Evolutionary conservation across 2,888 invertebrate species (phyloP).

Genomic region (Troides oblongomaculatus): DNA sequence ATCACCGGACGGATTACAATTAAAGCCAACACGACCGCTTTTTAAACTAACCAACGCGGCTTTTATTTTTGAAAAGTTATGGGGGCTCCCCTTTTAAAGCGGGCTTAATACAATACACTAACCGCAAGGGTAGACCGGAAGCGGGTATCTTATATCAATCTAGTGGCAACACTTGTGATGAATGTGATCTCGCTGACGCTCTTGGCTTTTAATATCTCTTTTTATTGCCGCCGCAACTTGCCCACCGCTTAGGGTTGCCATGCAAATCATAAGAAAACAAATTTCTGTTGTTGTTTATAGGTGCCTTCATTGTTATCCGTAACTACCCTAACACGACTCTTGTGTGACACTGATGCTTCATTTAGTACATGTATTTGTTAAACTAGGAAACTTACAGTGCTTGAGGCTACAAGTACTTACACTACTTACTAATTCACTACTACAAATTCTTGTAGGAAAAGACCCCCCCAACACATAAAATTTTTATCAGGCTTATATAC

Average conservation of each 20-base stretch:
- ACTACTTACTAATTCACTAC: too few relatives aligned
- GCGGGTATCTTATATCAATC: constrained; percentile 56
- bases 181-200: constrained; percentile 43
- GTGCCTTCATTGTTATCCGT: background rate
- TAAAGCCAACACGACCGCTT: too few relatives aligned
- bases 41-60: too few relatives aligned
- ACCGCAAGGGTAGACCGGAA: constrained; percentile 22
- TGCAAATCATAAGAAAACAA: background rate
- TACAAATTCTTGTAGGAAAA: too few relatives aligned
- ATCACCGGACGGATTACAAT: too few relatives aligned
- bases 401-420: too few relatives aligned
- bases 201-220: constrained; percentile 48
- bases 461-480: too few relatives aligned
- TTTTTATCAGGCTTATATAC: too few relatives aligned
- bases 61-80: background rate
- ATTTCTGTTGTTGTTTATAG: background rate
- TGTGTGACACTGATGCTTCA: too few relatives aligned
- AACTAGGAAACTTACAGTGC: too few relatives aligned
- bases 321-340: background rate
- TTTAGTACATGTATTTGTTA: too few relatives aligned
- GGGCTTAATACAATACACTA: constrained; percentile 16
- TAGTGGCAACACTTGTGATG: constrained; percentile 59
- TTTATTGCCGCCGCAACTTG: constrained; percentile 43
- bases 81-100: constrained; percentile 13
- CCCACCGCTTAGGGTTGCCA: constrained; percentile 16